Evolutionary conservation across 2,797 vertebrate species (phyloP), one percentile per base, ranked within the genome.

Genomic region (Tinamus major): DNA sequence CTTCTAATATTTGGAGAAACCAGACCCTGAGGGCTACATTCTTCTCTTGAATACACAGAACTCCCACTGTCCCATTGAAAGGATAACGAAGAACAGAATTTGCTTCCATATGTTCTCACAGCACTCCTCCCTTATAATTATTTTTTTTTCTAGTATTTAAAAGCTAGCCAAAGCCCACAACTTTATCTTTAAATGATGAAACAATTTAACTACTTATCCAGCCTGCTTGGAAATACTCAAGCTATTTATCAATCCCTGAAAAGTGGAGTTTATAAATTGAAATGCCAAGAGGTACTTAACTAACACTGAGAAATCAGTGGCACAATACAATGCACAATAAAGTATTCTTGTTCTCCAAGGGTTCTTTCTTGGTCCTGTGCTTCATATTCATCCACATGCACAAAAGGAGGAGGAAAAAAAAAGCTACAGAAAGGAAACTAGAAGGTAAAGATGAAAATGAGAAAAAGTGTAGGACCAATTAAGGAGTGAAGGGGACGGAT

Each of bases 201-300:
- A 85, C 79, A 14, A 6, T 78, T 68, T 64, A 61, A 68, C 17
- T 89, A 7, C 26, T 87, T 90, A 77, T 35, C 42, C 27, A 85
- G 16, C 67, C 16, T 85, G 13, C 23, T 67, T 39, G 75, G 82
- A 95, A 86, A 80, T 8, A 83, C 39, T 62, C 26, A 75, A 62
- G 31, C 39, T 92, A 58, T 87, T 94, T 85, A 35, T 88, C 71
- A 96, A 13, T 63, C 55, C 26, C 39, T 41, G 81, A 79, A 79
- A 90, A 84, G 77, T 39, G 33, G 59, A 83, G 61, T 85, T 96
- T 85, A 87, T 42, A 94, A 79, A 89, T 19, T 79, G 81, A 85
- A 94, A 92, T 93, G 59, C 13, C 27, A 89, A 59, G 53, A 65
- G 21, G 8, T 67, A 59, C 56, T 76, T 86, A 85, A 81, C 31